Evolutionary conservation across 2,113 vertebrate genomes (phyloP), one percentile per base, ranked within the genome.

Genomic region (Acrocephalus arundinaceus): DNA sequence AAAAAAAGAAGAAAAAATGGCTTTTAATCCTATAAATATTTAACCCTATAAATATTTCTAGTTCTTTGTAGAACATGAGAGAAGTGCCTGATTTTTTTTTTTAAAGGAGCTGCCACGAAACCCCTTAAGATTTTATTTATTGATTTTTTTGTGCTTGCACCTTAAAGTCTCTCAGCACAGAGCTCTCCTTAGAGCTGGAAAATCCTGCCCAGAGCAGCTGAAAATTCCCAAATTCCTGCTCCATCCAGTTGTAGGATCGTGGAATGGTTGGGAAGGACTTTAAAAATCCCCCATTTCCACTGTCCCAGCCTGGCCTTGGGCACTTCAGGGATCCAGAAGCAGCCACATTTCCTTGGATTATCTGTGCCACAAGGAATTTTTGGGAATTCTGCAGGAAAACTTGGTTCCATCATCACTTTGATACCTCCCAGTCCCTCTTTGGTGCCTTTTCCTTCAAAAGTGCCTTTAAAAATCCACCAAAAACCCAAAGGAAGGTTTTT

Each of bases 181-280:
- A 92, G 52, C 41, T 84, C 24, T 23, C 62, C 87, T 67, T 17
- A 1, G 4, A 11, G 82, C 7, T 35, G 61, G 91, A 21, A 41
- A 85, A 35, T 19, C 59, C 80, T 73, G 49, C 78, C 62, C 74
- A 51, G 35, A 22, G 37, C 75, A 54, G 67, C 39, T 19, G 35
- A 21, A 31, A 67, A 49, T 15, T 9, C 35, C 81, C 14, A 6
- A 13, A 9, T 27, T n/a, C 19, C 54, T 30, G 39, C 15, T 33
- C 46, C 7, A 1, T 17, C 31, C 52, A 18, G 1, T 2, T 3
- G 0, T 0, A 35, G 25, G 59, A 17, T 14, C 13, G 0, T 27
- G 39, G 63, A 5, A 27, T 45, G 37, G 10, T 18, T 35, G 17
- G 71, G 52, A 31, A 30, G 35, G 49, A 7, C 1, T 54, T 28